Conservation (phyloP, 2,888 invertebrate genomes). For the Agonum fuliginosum region DNA sequence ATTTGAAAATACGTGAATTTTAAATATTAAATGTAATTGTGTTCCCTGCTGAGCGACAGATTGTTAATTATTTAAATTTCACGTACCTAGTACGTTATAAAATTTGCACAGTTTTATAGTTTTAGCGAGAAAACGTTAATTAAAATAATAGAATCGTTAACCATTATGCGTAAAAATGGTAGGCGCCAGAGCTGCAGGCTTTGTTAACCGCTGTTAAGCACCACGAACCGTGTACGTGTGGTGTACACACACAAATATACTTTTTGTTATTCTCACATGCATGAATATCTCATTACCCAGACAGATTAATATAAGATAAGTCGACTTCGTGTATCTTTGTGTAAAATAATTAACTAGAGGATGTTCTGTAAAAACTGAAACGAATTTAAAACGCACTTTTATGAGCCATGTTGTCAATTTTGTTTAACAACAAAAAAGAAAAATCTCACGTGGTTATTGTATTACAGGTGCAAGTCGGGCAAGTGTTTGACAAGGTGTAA, state of each 20-base stretch:
- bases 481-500: conserved; percentile 16
- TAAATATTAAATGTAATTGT: conserved; percentile 12
- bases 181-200: neutral
- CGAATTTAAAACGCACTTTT: conserved; percentile 8
- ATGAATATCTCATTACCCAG: conserved; percentile 33
- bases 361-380: conserved; percentile 11
- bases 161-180: conserved; percentile 24
- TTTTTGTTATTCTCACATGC: conserved; percentile 35
- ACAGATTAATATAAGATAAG: conserved; percentile 40
- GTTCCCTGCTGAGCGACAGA: neutral
- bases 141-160: neutral
- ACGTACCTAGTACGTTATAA: neutral
- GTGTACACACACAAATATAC: conserved; percentile 15
- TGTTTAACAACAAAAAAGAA: neutral
- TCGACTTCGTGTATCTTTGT: conserved; percentile 6
- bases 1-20: conserved; percentile 7
- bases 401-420: too few species aligned
- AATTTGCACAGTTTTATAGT: neutral
- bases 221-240: neutral
- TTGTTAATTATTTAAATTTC: neutral
- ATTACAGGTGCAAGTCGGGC: conserved; percentile 35
- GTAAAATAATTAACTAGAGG: conserved; percentile 40
- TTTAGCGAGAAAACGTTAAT: neutral
- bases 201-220: conserved; percentile 26
- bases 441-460: neutral